Evolutionary conservation across 1,140 invertebrate species (phyloP).

Genomic region (Diachasma alloeum): DNA sequence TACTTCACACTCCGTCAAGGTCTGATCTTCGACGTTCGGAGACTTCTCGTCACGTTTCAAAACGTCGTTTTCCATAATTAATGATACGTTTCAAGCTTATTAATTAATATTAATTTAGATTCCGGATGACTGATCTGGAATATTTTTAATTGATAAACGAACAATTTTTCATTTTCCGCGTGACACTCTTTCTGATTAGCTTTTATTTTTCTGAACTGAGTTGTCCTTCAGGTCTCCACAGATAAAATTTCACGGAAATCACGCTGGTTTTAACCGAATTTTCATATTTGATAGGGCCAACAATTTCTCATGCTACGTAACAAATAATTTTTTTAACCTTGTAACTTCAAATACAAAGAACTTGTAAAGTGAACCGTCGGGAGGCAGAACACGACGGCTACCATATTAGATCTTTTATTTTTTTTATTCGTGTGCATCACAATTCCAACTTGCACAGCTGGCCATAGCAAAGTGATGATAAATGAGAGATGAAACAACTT

Average conservation of each 20-base stretch:
- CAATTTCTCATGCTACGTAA: not conserved
- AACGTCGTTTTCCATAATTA: constrained; percentile 40
- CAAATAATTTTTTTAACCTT: constrained; percentile 20
- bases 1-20: constrained; percentile 27
- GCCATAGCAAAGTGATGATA: too few species aligned
- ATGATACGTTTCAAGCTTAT: not conserved
- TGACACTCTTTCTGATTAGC: not conserved
- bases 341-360: constrained; percentile 40
- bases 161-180: not conserved
- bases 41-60: constrained; percentile 26
- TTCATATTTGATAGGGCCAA: constrained; percentile 50
- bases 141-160: not conserved
- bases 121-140: not conserved
- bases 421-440: too few species aligned
- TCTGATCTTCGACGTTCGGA: constrained; percentile 46
- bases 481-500: too few species aligned
- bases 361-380: constrained; percentile 37
- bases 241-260: constrained; percentile 30
- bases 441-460: too few species aligned
- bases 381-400: constrained; percentile 41
- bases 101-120: not conserved
- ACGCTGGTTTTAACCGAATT: constrained; percentile 51
- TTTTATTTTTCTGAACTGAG: not conserved
- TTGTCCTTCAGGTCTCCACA: constrained; percentile 14
- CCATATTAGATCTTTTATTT: constrained; percentile 55